Conservation (phyloP, 2,888 invertebrate genomes). For the Phoenoteleia sp. region DNA sequence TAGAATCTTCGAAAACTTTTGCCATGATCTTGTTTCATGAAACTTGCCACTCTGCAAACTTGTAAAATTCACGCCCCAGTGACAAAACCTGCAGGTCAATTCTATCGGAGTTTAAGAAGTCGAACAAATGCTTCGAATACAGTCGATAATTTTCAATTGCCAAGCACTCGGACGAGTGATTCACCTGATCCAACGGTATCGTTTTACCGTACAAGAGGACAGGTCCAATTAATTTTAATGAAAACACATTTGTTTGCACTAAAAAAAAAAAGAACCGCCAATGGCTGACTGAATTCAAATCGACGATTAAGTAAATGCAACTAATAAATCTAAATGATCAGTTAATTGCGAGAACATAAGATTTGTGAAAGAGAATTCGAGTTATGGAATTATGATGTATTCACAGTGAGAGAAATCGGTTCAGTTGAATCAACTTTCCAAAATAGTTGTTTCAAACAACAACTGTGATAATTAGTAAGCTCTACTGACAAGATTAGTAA, state of each 20-base stretch:
- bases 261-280: background rate
- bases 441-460: no score
- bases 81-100: constrained; percentile 57
- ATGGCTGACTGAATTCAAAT: background rate
- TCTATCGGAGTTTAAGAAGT: constrained; percentile 53
- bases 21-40: constrained; percentile 60
- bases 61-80: constrained; percentile 61
- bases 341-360: no score
- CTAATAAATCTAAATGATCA: no score
- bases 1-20: constrained; percentile 63
- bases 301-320: background rate
- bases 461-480: no score
- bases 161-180: constrained; percentile 46
- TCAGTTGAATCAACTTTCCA: no score
- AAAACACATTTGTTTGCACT: constrained; percentile 23
- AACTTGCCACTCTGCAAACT: constrained; percentile 70
- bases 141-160: constrained; percentile 58
- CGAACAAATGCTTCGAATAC: constrained; percentile 57
- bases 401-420: background rate
- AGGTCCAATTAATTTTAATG: constrained; percentile 52
- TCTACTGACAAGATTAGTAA: no score
- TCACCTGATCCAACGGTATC: constrained; percentile 17
- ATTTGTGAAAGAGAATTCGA: no score
- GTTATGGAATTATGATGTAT: no score
- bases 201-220: constrained; percentile 30